Evolutionary conservation across 2,888 invertebrate species (phyloP), one percentile per base, ranked within the genome.

Genomic region (Andricus quercusramuli): DNA sequence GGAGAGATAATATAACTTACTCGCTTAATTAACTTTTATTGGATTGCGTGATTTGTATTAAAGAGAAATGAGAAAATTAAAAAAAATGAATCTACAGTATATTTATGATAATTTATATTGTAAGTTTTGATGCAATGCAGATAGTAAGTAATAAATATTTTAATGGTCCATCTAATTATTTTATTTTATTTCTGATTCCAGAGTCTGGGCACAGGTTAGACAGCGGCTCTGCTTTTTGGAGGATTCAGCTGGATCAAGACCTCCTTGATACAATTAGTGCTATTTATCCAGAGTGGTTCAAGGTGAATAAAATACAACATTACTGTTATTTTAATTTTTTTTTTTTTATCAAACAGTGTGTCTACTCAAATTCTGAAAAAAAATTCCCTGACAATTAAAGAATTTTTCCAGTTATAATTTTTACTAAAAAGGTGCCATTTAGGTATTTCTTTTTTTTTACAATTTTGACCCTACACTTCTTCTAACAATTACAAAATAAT

Each of bases 261-360:
- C 95, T 98, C 91, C 96, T 98, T 93, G 97, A 98, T 94, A 98
- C 98, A 92, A 96, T 98, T 92, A 96, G 97, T 93, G 96, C 97
- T 90, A 97, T 97, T 93, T 98, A 97, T 94, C 98, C 98, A 89
- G 97, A 97, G 96, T 98, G 98, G 98, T 98, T 98, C 94, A 96
- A 96, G 93, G 94, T 93, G 85, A 89, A 47, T 17, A 51, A 62
- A 70, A 29, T 15, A 29, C 9, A 62, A 25, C 17, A 64, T 29
- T 64, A 15, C 59, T 47, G 17, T 6, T 0, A 59, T 22, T 20
- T 59, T 22, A 11, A 1, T 3, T 59, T 13, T 22, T 20, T 22
- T 59, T 11, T 47, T 37, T 9, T 8, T 37, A 37, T 37, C 37
- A 8, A 37, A 37, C 37, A 37, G 37, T 6, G 37, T 37, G 37